These are phyloP conservation scores for Cyphomyrmex costatus DNA, from an alignment of 1,140 invertebrate genomes.

Conservation along the genomic window DNA sequence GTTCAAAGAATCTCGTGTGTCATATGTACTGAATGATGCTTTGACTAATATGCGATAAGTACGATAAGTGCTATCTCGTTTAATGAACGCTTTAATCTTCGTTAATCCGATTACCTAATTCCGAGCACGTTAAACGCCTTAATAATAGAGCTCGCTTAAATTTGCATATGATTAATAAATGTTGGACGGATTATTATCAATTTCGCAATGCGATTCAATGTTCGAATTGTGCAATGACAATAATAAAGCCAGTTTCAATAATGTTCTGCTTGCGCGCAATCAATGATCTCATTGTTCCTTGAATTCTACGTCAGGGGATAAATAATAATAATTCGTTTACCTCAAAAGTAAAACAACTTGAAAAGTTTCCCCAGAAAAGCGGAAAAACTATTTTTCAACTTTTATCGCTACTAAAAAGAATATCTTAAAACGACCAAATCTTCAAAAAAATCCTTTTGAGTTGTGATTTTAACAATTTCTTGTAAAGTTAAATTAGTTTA, in stretches of 20 bases:
- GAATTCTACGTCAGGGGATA: constrained; percentile 37
- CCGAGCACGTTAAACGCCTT: constrained; percentile 7
- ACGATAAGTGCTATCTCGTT: constrained; percentile 12
- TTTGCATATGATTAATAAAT: constrained; percentile 22
- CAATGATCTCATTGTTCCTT: constrained; percentile 49
- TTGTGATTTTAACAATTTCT: too few relatives aligned
- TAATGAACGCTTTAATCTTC: constrained; percentile 40
- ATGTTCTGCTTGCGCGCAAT: constrained; percentile 56
- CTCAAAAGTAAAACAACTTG: too few relatives aligned
- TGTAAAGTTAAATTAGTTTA: too few relatives aligned
- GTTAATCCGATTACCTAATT: constrained; percentile 46
- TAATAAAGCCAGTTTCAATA: constrained; percentile 71
- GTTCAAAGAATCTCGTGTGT: neutral
- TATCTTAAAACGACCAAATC: too few relatives aligned
- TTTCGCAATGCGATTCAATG: constrained; percentile 31
- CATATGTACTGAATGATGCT: neutral
- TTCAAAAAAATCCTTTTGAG: too few relatives aligned
- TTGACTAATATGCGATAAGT: constrained; percentile 27
- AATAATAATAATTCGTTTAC: constrained; percentile 48
- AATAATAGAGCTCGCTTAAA: constrained; percentile 8
- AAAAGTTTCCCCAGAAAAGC: too few relatives aligned
- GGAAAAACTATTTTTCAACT: too few relatives aligned
- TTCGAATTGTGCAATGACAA: constrained; percentile 4
- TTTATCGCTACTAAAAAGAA: too few relatives aligned
- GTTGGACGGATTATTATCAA: constrained; percentile 53